These are phyloP conservation scores for Salvelinus fontinalis DNA, from an alignment of 2,113 vertebrate species.

Conservation along the genomic window DNA sequence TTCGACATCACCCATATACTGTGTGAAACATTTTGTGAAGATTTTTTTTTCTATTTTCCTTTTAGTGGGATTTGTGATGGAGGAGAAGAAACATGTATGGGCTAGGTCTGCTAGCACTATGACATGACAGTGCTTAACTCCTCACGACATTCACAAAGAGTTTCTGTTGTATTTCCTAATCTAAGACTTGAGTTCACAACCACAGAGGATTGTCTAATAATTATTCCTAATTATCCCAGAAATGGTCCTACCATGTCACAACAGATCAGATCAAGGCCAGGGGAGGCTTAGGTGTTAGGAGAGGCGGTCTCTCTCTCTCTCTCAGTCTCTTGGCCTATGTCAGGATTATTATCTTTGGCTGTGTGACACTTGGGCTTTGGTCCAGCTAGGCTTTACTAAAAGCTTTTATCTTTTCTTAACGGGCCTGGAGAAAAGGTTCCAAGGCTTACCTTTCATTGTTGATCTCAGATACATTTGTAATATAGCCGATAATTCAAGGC, in stretches of 20 bases:
- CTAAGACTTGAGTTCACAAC: slow-evolving; percentile 18
- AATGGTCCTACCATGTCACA: slow-evolving; percentile 36
- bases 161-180: slow-evolving; percentile 15
- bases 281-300: slow-evolving; percentile 24
- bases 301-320: neutral
- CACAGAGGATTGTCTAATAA: slow-evolving; percentile 31
- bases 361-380: neutral
- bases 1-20: neutral
- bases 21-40: neutral
- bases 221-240: slow-evolving; percentile 47
- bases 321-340: slow-evolving; percentile 21
- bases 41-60: neutral
- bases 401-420: neutral
- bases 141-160: slow-evolving; percentile 3
- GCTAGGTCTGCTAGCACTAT: neutral
- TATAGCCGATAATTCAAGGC: neutral
- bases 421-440: neutral
- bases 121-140: neutral
- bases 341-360: slow-evolving; percentile 23
- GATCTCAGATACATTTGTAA: neutral
- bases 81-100: neutral
- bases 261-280: slow-evolving; percentile 51
- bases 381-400: neutral
- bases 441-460: slow-evolving; percentile 2
- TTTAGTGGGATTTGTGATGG: slow-evolving; percentile 13